These are phyloP conservation scores for Nothocercus nigrocapillus DNA, from an alignment of 2,113 vertebrate species.

Conservation along the genomic window DNA sequence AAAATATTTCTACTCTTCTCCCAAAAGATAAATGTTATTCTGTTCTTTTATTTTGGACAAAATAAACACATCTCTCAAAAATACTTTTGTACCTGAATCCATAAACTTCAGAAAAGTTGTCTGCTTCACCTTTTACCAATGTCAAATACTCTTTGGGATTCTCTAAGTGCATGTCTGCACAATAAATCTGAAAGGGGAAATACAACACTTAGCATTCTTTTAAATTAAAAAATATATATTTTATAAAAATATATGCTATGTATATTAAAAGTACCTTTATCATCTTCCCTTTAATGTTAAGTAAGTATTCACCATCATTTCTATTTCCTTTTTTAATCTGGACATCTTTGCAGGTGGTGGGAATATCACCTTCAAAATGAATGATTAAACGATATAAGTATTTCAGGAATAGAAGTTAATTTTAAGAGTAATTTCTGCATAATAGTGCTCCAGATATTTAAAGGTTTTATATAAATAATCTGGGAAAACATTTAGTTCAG, in stretches of 20 bases:
- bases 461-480: constrained; percentile 15
- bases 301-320: constrained; percentile 89
- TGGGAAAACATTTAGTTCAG: neutral
- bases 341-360: constrained; percentile 88
- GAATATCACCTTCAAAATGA: constrained; percentile 83
- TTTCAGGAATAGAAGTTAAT: neutral
- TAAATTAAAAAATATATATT: neutral
- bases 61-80: neutral
- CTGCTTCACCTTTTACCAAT: constrained; percentile 87
- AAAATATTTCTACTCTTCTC: neutral
- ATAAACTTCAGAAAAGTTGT: constrained; percentile 97
- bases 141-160: constrained; percentile 92
- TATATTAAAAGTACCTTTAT: constrained; percentile 83
- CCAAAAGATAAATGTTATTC: neutral
- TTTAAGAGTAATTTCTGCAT: neutral
- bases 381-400: constrained; percentile 28
- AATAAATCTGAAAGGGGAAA: constrained; percentile 85
- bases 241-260: neutral
- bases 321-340: constrained; percentile 83
- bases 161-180: constrained; percentile 87
- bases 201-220: constrained; percentile 16
- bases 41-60: neutral
- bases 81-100: constrained; percentile 82
- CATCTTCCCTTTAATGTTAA: constrained; percentile 85
- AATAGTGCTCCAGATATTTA: neutral